Conservation (phyloP, 2,888 invertebrate species). For the Polyommatus icarus region DNA sequence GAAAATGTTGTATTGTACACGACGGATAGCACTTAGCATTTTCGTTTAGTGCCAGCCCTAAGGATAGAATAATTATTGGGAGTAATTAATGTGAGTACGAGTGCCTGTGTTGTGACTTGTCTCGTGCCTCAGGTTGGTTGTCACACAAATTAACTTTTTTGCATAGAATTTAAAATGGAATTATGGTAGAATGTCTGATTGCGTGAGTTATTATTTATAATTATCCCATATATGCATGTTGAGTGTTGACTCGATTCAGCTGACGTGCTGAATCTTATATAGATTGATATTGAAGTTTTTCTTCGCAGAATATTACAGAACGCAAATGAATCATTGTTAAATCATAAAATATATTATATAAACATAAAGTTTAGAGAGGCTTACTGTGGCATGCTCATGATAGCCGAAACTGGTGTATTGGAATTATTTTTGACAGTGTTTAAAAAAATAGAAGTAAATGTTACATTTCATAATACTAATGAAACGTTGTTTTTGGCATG, state of each 20-base stretch:
- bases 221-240: not conserved
- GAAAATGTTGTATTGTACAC: too few species aligned
- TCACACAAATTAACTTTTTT: slow-evolving; percentile 16
- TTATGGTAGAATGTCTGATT: not conserved
- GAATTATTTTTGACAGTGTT: too few species aligned
- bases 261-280: not conserved
- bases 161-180: not conserved
- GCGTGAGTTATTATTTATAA: not conserved
- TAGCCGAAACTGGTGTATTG: too few species aligned
- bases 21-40: not conserved
- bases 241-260: not conserved
- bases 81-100: not conserved
- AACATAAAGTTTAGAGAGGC: too few species aligned
- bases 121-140: not conserved
- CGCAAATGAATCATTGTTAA: too few species aligned
- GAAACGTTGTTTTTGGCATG: too few species aligned
- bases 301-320: not conserved
- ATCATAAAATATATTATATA: too few species aligned
- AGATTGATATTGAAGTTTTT: not conserved
- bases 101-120: not conserved
- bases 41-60: not conserved
- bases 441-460: too few species aligned
- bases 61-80: not conserved
- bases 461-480: too few species aligned
- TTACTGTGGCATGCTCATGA: too few species aligned